Conservation (phyloP, 2,113 vertebrate genomes). For the Myanophis thanlyinensis region DNA sequence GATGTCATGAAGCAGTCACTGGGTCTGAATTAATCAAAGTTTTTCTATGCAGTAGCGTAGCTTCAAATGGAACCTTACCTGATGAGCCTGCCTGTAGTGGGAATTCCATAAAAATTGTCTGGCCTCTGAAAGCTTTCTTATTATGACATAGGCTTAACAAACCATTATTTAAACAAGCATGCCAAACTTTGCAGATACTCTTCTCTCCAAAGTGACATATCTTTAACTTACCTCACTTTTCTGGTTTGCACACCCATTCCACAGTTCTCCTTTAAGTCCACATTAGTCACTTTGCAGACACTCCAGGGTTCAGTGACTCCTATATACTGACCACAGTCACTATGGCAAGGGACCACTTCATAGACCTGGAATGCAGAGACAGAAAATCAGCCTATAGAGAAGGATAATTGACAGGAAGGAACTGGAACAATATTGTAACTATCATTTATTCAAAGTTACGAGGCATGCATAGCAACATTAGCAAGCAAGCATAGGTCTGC, state of each 20-base stretch:
- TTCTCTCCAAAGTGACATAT: not conserved
- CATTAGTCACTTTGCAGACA: slow-evolving; percentile 91
- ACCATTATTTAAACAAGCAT: not conserved
- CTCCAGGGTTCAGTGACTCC: slow-evolving; percentile 97
- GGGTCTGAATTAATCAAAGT: not conserved
- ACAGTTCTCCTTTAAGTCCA: slow-evolving; percentile 90
- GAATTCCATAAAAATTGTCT: not conserved
- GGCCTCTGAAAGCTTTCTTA: not conserved
- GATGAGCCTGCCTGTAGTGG: not conserved
- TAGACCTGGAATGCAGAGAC: slow-evolving; percentile 80
- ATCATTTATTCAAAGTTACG: not conserved
- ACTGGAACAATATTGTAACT: not conserved
- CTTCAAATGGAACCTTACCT: not conserved
- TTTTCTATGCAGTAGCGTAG: not conserved
- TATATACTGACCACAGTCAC: slow-evolving; percentile 92
- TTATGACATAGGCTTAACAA: not conserved
- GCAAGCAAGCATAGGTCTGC: slow-evolving; percentile 1
- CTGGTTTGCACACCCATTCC: slow-evolving; percentile 94
- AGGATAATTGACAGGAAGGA: not conserved
- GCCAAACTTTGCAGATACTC: not conserved
- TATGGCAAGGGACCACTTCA: slow-evolving; percentile 93
- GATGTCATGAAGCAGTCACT: no score
- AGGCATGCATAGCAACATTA: not conserved
- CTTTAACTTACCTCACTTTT: slow-evolving; percentile 87
- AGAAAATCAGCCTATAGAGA: not conserved